Base-by-base conservation (phyloP, 92 coral and sea anemone genomes). In the Bergia sp. region DNA sequence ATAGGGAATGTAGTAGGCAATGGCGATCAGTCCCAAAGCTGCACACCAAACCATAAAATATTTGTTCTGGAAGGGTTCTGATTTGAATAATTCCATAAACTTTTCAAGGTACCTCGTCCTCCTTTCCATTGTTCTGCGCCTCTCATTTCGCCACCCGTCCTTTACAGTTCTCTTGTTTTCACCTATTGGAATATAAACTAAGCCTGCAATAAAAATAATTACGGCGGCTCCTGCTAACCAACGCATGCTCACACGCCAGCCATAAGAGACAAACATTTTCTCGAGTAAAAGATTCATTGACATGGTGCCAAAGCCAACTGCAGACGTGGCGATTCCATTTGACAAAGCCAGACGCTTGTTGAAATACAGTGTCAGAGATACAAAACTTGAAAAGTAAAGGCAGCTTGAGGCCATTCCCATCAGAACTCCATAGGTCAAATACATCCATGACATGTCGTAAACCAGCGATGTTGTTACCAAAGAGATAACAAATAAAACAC, bases 1-100 rank as follows among this genome's bases (percentile, higher is more conserved):
- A 87, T 94, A 94, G 1, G 98, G 99, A 29, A 97, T 92, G 89
- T 93, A 93, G 92, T 92, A 91, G 84, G 95, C 98, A 66, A 97
- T 90, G 29, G 92, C 82, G 37, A 85, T 86, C 76, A 97, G 85
- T 11, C 91, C 89, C 79, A 93, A 81, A 5, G 95, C 91, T 7
- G 87, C 65, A 37, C 91, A 86, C 96, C 95, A 93, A 21, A 92
- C 94, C 23, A 91, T 76, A 77, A 92, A 97, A 18, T 96, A 95
- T 55, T 89, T 96, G 89, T 94, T 97, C 77, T 85, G 88, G 94
- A 96, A 93, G 67, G 92, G 92, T 18, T 89, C 86, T 55, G 98
- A 90, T 39, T 91, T 90, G n/a, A 76, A 82, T 36, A 82, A 50
- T 45, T 81, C 79, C 12, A 89, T 12, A 21, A 76, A 71, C n/a